Evolutionary conservation across 2,113 vertebrate species (phyloP).

Genomic region (Oryzias curvinotus): DNA sequence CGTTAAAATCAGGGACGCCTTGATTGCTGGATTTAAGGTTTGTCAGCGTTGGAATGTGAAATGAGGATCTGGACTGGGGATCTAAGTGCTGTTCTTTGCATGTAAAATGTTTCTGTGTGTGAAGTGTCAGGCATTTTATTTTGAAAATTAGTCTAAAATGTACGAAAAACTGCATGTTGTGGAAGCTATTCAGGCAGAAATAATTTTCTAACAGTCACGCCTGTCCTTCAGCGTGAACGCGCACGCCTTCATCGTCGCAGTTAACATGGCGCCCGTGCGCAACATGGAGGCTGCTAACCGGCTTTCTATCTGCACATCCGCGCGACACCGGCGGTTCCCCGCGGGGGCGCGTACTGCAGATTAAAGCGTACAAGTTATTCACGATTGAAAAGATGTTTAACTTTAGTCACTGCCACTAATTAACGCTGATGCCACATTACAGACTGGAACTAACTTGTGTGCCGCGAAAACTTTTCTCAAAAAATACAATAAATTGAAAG

Average conservation of each 20-base stretch:
- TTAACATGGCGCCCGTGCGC: conserved; percentile 74
- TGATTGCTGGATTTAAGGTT: conserved; percentile 52
- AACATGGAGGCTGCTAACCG: conserved; percentile 73
- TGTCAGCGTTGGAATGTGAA: conserved; percentile 19
- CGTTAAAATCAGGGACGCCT: conserved; percentile 39
- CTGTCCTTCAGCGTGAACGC: conserved; percentile 36
- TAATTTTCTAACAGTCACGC: conserved; percentile 52
- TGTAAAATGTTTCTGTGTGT: no score
- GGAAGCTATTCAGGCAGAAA: background rate
- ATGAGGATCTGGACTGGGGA: no score
- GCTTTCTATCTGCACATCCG: conserved; percentile 36
- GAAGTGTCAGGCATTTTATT: no score
- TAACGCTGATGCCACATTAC: no score
- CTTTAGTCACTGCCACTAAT: no score
- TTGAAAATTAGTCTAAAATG: no score
- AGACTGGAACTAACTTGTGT: no score
- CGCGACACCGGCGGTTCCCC: conserved; percentile 25
- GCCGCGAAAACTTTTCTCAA: no score
- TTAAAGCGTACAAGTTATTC: background rate
- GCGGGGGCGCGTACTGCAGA: background rate
- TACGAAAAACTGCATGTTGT: background rate
- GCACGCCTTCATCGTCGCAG: conserved; percentile 24
- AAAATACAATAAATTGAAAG: no score
- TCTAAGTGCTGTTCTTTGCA: no score
- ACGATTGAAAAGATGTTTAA: background rate